Evolutionary conservation across 2,113 vertebrate genomes (phyloP).

Genomic region (Pelusios castaneus): DNA sequence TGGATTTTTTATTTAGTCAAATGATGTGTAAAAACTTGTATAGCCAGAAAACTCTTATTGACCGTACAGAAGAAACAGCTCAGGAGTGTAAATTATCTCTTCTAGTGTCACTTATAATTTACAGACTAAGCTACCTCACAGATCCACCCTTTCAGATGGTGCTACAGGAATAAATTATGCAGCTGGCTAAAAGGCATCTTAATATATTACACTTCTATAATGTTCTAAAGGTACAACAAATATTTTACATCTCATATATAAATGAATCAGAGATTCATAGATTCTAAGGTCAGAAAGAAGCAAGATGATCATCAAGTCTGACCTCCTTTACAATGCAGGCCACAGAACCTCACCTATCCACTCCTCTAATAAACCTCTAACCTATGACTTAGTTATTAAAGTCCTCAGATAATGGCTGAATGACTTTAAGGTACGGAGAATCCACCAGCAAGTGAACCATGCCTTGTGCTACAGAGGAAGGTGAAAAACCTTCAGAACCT

Average conservation of each 20-base stretch:
- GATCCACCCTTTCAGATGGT: constrained; percentile 26
- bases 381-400: no score
- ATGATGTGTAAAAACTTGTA: constrained; percentile 6
- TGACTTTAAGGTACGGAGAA: no score
- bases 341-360: no score
- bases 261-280: background rate
- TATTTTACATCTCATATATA: background rate
- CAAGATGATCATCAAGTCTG: no score
- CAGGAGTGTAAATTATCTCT: constrained; percentile 45
- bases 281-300: no score
- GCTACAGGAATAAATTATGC: background rate
- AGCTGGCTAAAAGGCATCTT: background rate
- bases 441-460: no score
- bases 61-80: constrained; percentile 8
- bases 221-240: background rate
- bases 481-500: no score
- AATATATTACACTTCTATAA: constrained; percentile 5
- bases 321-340: no score
- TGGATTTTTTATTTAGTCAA: constrained; percentile 52
- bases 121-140: constrained; percentile 34
- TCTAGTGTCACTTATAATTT: constrained; percentile 56
- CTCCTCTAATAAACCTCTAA: no score
- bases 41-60: constrained; percentile 18
- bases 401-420: no score
- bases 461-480: no score